Evolutionary conservation across 1,140 invertebrate species (phyloP), one percentile per base, ranked within the genome.

Genomic region (Nymphalis io): DNA sequence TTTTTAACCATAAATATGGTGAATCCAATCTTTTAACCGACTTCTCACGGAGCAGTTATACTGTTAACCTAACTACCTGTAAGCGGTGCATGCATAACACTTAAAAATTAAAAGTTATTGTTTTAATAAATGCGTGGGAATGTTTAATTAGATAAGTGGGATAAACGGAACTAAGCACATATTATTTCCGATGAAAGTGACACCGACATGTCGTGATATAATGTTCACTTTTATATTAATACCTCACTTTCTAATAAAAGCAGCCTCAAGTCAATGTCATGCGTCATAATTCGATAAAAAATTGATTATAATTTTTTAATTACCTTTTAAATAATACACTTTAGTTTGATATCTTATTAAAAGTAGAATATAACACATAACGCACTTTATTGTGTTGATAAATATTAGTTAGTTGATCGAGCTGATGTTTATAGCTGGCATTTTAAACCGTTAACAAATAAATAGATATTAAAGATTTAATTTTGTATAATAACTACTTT

Each of bases 81-180:
- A 91, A 91, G 87, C 87, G 85, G 81, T 78, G 80, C 82, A 84
- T 84, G 83, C 87, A 85, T 91, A 89, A 89, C 85, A 83, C 77
- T 85, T 89, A 84, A 90, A 89, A 89, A 87, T 89, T 91, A 88
- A 89, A 85, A 88, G 82, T 90, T 90, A 89, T 89, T 91, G 84
- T 91, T 87, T 81, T 82, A 88, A 78, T 84, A 87, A 87, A 84
- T 77, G 80, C 87, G 86, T 91, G 89, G 85, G 89, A 91, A 90
- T 90, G 85, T 90, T 87, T 91, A 91, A 91, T 91, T 89, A 90
- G 86, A 87, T 89, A 91, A 89, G 75, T 87, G 83, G 84, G 74
- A 81, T 84, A 84, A 84, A 86, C 82, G 81, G 80, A 87, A 79
- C 80, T 78, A 71, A 82, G 68, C 66, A 62, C 64, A 75, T 68